These are phyloP conservation scores for Chaenocephalus aceratus DNA, from an alignment of 2,113 vertebrate species.

Conservation along the genomic window DNA sequence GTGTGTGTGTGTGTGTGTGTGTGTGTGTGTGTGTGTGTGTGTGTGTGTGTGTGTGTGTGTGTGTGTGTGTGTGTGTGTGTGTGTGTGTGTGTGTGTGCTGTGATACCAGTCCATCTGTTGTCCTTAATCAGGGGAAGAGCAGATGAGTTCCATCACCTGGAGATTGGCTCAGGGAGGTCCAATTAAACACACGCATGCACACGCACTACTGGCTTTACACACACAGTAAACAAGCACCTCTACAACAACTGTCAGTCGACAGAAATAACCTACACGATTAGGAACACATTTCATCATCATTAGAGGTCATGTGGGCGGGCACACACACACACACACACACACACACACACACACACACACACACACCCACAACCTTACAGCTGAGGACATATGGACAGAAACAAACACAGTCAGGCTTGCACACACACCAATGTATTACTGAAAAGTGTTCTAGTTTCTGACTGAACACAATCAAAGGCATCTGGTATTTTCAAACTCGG, in stretches of 20 bases:
- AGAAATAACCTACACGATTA: constrained; percentile 67
- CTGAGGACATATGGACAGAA: constrained; percentile 1
- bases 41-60: constrained; percentile 22
- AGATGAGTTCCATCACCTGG: constrained; percentile 81
- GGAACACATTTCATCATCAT: constrained; percentile 70
- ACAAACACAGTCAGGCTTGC: constrained; percentile 7
- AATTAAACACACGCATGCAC: constrained; percentile 72
- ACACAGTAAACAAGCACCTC: constrained; percentile 31
- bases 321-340: too few relatives aligned
- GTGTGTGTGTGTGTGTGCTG: constrained; percentile 24
- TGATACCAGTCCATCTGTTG: constrained; percentile 79
- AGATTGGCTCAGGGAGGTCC: constrained; percentile 79
- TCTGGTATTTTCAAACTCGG: constrained; percentile 20
- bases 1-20: too few relatives aligned
- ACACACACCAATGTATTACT: constrained; percentile 4
- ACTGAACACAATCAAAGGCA: constrained; percentile 15
- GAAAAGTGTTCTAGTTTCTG: not conserved
- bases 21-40: too few relatives aligned
- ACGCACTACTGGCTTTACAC: constrained; percentile 5
- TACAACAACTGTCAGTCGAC: constrained; percentile 58
- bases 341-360: not conserved
- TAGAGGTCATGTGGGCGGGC: constrained; percentile 28
- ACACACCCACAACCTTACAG: not conserved
- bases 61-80: constrained; percentile 24
- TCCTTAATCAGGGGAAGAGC: constrained; percentile 79